Evolutionary conservation across 1,140 invertebrate genomes (phyloP), one percentile per base, ranked within the genome.

Genomic region (Paralvinella palmiformis): DNA sequence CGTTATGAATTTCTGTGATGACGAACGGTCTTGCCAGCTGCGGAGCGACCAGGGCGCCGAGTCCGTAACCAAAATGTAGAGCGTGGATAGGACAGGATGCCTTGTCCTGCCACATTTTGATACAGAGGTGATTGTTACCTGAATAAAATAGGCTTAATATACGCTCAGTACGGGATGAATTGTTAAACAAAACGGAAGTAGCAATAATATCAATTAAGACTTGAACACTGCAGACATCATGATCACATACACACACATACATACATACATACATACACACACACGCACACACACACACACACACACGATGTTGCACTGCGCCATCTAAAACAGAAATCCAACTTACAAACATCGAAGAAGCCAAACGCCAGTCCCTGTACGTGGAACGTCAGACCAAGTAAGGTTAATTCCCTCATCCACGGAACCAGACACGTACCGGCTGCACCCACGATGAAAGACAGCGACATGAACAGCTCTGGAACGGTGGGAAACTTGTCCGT

Each of bases 11-110:
- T 53, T 63, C 2, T 59, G 64, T 3, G 66, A 66, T 69, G 3
- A 74, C 52, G 50, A 74, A 74, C 1, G 71, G 71, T 5, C 69
- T 68, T 2, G 70, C 70, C 24, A 74, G 69, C 27, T 70, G 66
- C n/a, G 72, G 72, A 35, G 69, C 69, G 41, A 74, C 69, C 15
- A 74, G 69, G 1, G 71, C 68, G 3, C 72, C 72, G n/a, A 72
- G 66, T 15, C 72, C 72, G 55, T 69, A 74, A n/a, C 71, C 72
- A 37, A 71, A 66, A 50, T 74, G 72, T 15, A 74, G 67, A 10
- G 66, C 45, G 33, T 72, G 71, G 15, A 74, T 32, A 10, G 72
- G 72, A 6, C 63, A 66, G 0, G 71, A 44, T 1, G 72, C 68
- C 20, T 69, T 67, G 15, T 65, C 61, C 24, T 59, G 35, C 72